Evolutionary conservation across 23 tunicate species (phyloP).

Genomic region (Halocynthia aurantium): DNA sequence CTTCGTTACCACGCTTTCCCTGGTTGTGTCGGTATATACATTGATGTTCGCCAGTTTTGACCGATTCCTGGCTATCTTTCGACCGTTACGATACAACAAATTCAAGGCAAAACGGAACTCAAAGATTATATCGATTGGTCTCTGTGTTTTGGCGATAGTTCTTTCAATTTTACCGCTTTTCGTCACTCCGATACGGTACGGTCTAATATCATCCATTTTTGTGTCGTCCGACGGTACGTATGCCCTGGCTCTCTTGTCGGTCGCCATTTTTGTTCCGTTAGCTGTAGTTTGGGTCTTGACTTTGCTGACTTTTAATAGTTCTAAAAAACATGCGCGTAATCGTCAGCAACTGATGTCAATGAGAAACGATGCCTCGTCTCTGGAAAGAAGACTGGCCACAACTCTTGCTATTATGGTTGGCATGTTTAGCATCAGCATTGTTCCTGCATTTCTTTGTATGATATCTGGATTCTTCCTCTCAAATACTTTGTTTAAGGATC

Average conservation of each 20-base stretch:
- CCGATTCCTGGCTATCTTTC: constrained; percentile 11
- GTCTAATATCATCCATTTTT: constrained; percentile 10
- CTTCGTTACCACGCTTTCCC: not conserved
- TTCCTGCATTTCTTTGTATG: constrained; percentile 10
- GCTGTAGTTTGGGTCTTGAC: constrained; percentile 15
- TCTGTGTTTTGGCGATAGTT: not conserved
- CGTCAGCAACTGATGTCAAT: constrained; percentile 9
- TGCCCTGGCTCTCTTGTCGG: not conserved
- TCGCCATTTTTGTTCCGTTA: constrained; percentile 12
- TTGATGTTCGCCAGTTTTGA: constrained; percentile 23
- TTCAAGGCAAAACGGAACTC: constrained; percentile 11
- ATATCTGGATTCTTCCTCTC: constrained; percentile 4
- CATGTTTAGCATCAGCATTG: not conserved
- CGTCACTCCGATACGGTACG: not conserved
- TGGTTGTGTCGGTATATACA: constrained; percentile 12
- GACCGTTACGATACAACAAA: constrained; percentile 18
- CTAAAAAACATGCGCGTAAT: constrained; percentile 14
- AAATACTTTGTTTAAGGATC: not conserved
- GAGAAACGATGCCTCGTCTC: not conserved
- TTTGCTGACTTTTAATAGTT: constrained; percentile 4
- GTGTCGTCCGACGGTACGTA: not conserved
- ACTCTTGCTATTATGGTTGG: constrained; percentile 17
- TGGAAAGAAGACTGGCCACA: constrained; percentile 24
- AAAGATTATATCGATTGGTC: not conserved
- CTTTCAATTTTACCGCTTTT: constrained; percentile 11